Evolutionary conservation across 2,888 invertebrate species (phyloP), one percentile per base, ranked within the genome.

Genomic region (Xestia ashworthii): DNA sequence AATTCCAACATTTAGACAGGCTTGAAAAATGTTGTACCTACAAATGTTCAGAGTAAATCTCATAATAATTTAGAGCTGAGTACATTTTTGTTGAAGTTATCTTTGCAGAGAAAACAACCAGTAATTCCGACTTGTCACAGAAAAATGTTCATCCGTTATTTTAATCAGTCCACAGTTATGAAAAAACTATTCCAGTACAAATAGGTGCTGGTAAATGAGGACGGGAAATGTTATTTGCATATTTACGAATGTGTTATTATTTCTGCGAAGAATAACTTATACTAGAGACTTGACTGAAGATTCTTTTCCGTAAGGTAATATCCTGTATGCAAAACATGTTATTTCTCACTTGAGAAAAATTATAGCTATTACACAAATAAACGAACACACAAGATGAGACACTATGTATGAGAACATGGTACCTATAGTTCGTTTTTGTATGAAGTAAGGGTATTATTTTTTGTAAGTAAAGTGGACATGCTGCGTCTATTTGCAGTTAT

Each of bases 231-330:
- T 19, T 81, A 70, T 84, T 80, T 74, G 58, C 74, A 81, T 81
- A 84, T 84, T 84, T 84, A 84, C 80, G 74, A 84, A 83, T 58
- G 32, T 79, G 50, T 70, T 80, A 55, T 62, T 73, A 73, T 62
- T 66, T 81, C 44, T 62, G 22, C 11, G 8, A 19, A 19, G 22
- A 74, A 25, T 67, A 78, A 50, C 62, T 38, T 48, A 71, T 38
- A 74, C 19, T 25, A 14, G 5, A 14, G 65, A 55, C 58, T 55
- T 69, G 62, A 55, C 19, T 55, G 55, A 25, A 32, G 50, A 9
- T 32, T 60, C 41, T 67, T 70, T 81, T 74, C 38, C 69, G 67
- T 78, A 46, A 60, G 66, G 60, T 48, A 68, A 77, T 67, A 16
- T 74, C 38, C 32, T 69, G 65, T 70, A 62, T 80, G 66, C n/a